Conservation (phyloP, 2,113 vertebrate species). For the Anolis carolinensis region DNA sequence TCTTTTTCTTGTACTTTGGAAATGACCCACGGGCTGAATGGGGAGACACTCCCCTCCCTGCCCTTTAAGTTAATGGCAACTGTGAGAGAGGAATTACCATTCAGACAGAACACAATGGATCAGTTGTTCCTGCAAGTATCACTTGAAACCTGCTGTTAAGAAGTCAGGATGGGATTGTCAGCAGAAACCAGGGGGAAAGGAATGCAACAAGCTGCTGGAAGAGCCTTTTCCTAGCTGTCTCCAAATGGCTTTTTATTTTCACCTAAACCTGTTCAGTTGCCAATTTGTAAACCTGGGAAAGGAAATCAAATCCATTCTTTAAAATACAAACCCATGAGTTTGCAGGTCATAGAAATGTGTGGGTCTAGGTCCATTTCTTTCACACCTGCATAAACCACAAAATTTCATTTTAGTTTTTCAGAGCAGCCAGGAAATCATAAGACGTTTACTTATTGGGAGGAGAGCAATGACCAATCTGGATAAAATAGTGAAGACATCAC, state of each 20-base stretch:
- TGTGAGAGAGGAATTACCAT: not conserved
- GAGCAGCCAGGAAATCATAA: no score
- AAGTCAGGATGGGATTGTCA: not conserved
- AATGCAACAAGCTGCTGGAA: not conserved
- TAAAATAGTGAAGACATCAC: no score
- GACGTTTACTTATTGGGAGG: no score
- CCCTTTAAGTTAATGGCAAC: not conserved
- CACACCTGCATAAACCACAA: not conserved
- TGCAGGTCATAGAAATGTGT: not conserved
- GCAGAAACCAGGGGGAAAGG: not conserved
- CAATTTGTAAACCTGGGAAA: not conserved
- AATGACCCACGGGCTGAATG: not conserved
- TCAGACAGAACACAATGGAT: conserved; percentile 3
- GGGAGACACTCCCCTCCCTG: not conserved
- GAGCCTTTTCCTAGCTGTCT: not conserved
- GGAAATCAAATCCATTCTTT: no score
- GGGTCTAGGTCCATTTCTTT: no score
- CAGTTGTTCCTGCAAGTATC: conserved; percentile 1
- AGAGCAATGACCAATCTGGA: no score
- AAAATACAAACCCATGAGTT: not conserved
- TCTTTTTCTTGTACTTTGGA: not conserved
- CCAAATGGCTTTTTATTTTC: not conserved
- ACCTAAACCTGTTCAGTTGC: not conserved
- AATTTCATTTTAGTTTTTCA: no score
- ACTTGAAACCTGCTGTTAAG: not conserved